A percentile compares a stretch with the other conserved stretches of the same genome.
These are phyloP conservation scores for Macrophya alboannulata DNA, from an alignment of 2,888 invertebrate genomes.

Conservation along the genomic window DNA sequence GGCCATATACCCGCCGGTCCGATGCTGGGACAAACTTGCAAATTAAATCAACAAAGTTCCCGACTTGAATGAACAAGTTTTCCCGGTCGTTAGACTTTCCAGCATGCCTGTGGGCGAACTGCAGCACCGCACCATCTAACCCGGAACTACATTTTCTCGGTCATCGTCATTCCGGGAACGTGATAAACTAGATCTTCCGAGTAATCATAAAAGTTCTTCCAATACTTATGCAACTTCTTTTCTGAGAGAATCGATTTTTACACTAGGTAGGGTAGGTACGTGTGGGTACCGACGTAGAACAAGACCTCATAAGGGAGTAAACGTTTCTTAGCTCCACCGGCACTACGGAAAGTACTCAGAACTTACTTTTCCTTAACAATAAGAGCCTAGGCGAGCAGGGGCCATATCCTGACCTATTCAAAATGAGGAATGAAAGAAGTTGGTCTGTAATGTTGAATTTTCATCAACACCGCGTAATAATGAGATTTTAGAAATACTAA, in stretches of 20 bases:
- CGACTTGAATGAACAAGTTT: conserved; percentile 54
- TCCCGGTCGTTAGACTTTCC: conserved; percentile 48
- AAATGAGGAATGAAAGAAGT: conserved; percentile 1
- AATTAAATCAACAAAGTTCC: conserved; percentile 53
- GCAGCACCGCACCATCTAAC: conserved; percentile 6
- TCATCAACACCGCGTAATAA: not conserved
- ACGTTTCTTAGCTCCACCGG: not conserved
- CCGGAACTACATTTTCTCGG: conserved; percentile 35
- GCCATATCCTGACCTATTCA: not conserved
- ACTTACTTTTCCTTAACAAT: not conserved
- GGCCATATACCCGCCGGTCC: not conserved
- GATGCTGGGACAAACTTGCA: conserved; percentile 44
- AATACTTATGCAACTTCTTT: not conserved
- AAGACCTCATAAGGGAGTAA: not conserved
- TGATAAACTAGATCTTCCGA: conserved; percentile 11
- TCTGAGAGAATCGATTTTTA: conserved; percentile 1
- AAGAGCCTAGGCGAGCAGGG: not conserved
- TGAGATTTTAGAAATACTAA: not conserved
- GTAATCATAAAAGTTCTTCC: conserved; percentile 37
- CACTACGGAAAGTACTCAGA: not conserved
- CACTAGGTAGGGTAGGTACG: not conserved
- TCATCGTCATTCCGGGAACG: not conserved
- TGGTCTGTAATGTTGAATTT: not conserved
- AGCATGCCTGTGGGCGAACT: conserved; percentile 21
- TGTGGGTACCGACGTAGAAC: not conserved